These are phyloP conservation scores for Danio tinwini DNA, from an alignment of 2,797 vertebrate genomes.

Conservation along the genomic window DNA sequence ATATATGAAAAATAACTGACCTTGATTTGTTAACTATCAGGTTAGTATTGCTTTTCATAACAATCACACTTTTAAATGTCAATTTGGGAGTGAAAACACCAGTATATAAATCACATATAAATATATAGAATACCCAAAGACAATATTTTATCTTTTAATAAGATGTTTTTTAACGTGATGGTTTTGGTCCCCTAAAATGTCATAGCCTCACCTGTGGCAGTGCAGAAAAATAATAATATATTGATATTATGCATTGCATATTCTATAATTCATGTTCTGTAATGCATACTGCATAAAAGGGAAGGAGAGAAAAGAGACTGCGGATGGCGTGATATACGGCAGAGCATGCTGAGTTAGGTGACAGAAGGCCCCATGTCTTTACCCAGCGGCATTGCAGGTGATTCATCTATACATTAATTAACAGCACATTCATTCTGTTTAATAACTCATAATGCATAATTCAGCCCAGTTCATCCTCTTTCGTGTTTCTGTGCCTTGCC, in stretches of 20 bases:
- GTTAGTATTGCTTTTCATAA: background rate
- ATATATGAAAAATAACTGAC: no score
- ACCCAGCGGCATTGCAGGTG: conserved; percentile 44
- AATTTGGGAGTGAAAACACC: background rate
- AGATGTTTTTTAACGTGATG: background rate
- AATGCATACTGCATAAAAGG: conserved; percentile 26
- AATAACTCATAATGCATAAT: conserved; percentile 76
- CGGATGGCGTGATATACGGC: background rate
- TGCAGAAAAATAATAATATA: conserved; percentile 21
- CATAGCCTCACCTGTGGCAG: background rate
- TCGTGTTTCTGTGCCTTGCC: conserved; percentile 49
- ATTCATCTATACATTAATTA: conserved; percentile 67
- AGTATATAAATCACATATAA: background rate
- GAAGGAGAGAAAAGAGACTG: conserved; percentile 2
- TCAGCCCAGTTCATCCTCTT: conserved; percentile 60
- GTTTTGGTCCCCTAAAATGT: background rate
- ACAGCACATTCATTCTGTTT: conserved; percentile 66
- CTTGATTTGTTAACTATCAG: no score
- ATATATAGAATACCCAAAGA: background rate
- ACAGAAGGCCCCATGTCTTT: conserved; percentile 26
- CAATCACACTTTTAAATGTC: no score
- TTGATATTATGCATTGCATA: conserved; percentile 3
- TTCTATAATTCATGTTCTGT: conserved; percentile 23
- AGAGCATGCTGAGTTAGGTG: conserved; percentile 15
- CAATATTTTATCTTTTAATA: conserved; percentile 11